Percentiles rank a stretch among this genome's conserved stretches.
phyloP scores from a whole-genome alignment of 2,888 invertebrate genomes.

The Drosophila kambysellisi region DNA sequence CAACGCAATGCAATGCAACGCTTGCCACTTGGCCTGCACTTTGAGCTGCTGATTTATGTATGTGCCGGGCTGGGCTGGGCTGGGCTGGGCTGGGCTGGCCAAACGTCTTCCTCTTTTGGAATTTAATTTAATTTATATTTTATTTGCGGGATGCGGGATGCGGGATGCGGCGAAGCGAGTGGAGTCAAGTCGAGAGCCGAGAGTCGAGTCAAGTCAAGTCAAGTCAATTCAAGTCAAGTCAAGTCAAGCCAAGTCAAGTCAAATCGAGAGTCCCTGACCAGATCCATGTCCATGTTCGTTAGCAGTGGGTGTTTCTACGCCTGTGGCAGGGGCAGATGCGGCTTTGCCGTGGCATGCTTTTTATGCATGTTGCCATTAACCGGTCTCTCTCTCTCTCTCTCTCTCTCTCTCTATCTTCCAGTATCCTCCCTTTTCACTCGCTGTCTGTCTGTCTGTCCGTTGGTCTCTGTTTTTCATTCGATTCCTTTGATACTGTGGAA shows the following conservation, averaged over 20 bases:
- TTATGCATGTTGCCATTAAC: constrained; percentile 74
- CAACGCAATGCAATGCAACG: constrained; percentile 44
- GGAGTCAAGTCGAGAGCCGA: constrained; percentile 16
- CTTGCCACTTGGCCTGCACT: constrained; percentile 65
- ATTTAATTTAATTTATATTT: constrained; percentile 79
- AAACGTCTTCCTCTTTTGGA: constrained; percentile 66
- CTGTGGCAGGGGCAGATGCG: constrained; percentile 20
- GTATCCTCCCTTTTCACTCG: neutral
- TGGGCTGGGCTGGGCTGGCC: constrained; percentile 24
- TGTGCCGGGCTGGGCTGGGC: constrained; percentile 37
- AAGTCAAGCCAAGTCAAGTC: constrained; percentile 13
- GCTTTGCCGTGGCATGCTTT: constrained; percentile 42
- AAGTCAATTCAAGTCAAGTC: constrained; percentile 13
- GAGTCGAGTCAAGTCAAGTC: constrained; percentile 7
- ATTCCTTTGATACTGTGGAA: constrained; percentile 58
- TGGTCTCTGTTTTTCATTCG: constrained; percentile 8
- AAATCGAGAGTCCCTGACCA: constrained; percentile 28
- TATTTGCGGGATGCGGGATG: constrained; percentile 53
- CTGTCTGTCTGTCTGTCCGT: neutral
- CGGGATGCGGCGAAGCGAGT: constrained; percentile 26
- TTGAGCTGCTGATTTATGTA: constrained; percentile 71
- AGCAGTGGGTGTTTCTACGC: neutral
- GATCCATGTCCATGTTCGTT: constrained; percentile 4
- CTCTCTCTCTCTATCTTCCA: neutral
- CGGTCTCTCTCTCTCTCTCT: constrained; percentile 21